Conservation (phyloP, 1,140 invertebrate genomes). For the Bombus cullumanus region DNA sequence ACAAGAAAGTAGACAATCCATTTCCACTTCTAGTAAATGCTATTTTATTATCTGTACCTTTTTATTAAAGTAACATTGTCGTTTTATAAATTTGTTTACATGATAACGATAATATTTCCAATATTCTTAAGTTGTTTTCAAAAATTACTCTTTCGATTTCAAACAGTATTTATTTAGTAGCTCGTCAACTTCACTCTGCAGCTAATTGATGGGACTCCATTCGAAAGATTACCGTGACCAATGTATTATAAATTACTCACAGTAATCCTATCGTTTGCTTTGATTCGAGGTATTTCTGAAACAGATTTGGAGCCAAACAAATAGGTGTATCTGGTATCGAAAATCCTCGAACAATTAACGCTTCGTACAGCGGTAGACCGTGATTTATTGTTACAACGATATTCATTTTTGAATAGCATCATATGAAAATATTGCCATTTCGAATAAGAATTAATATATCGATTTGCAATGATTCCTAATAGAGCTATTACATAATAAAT, state of each 20-base stretch:
- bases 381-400: background rate
- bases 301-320: background rate
- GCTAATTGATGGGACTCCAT: background rate
- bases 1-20: background rate
- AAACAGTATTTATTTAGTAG: background rate
- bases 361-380: background rate
- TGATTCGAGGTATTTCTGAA: background rate
- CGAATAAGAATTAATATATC: background rate
- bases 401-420: background rate
- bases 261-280: background rate
- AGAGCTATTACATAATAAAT: too few species aligned
- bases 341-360: background rate
- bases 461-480: background rate
- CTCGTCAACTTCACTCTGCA: background rate
- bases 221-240: background rate
- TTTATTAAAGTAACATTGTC: background rate
- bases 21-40: background rate
- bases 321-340: background rate
- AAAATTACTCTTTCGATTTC: background rate
- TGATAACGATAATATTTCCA: background rate
- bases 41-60: background rate
- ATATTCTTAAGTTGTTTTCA: background rate
- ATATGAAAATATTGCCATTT: background rate
- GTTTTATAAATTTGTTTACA: background rate
- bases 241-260: background rate